Evolutionary conservation across 2,113 vertebrate species (phyloP), one percentile per base, ranked within the genome.

Genomic region (Balaenoptera acutorostrata): DNA sequence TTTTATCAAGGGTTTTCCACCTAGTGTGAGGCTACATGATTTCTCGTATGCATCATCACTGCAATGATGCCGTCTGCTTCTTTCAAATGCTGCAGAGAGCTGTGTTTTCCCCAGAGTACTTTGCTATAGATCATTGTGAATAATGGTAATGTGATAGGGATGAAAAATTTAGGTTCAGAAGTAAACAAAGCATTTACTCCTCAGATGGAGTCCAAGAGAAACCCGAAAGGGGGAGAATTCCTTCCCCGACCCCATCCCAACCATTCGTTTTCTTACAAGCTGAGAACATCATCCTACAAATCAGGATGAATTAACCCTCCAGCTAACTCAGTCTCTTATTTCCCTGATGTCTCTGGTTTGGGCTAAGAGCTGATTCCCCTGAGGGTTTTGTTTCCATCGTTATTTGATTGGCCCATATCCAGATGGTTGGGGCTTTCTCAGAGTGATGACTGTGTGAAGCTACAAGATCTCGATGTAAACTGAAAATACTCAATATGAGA

Each of bases 141-240:
- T 90, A 95, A 97, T 86, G 78, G 90, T 92, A 92, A 97, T 80
- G 8, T 87, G 74, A 36, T 92, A 44, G 69, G 31, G 0, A 2
- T 95, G 96, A 94, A 90, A 98, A 97, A 98, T 96, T 80, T 92
- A 95, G 92, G 69, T 92, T 95, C 41, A 96, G 96, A 97, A 97
- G 91, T 96, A 97, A 97, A 6, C 13, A 95, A 97, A 95, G 84
- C 44, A 27, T 88, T 97, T 41, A 55, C n/a, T 39, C 29, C 55
- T 77, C 61, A 93, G 83, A 87, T 78, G 63, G 86, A 18, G 29
- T 90, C 55, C 25, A 82, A 49, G 44, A 82, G 93, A 90, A 95
- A 27, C 31, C 29, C 75, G 29, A 69, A 59, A 78, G 63, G 21
- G 13, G 20, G n/a, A 18, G 6, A 44, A 80, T 33, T 88, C 27